phyloP scores from a whole-genome alignment of 2,888 invertebrate genomes.

The Tubiluchus corallicola region DNA sequence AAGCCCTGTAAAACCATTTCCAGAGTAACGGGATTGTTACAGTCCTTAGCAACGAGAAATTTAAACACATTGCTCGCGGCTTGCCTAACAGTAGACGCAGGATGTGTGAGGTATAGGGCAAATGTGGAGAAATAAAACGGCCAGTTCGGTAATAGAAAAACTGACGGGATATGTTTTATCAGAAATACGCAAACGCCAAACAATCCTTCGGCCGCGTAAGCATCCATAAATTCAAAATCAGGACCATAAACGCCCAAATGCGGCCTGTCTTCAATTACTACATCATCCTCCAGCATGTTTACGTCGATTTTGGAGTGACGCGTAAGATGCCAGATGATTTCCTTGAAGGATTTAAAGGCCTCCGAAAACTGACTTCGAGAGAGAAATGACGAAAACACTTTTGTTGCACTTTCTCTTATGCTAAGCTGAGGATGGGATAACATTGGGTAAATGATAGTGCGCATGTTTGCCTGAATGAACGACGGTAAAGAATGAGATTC shows the following conservation, averaged over 20 bases:
- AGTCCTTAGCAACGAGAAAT: constrained; percentile 22
- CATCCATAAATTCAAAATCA: constrained; percentile 17
- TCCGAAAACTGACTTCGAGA: constrained; percentile 18
- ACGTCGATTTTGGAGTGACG: no score
- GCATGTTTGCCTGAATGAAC: constrained; percentile 19
- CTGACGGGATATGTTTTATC: constrained; percentile 23
- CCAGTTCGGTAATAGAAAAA: constrained; percentile 20
- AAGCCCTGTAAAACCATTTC: constrained; percentile 20
- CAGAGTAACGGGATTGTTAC: constrained; percentile 19
- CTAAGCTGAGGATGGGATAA: constrained; percentile 24
- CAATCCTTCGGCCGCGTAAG: constrained; percentile 25
- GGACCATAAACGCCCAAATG: constrained; percentile 9
- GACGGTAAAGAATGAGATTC: constrained; percentile 15
- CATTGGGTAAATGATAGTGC: constrained; percentile 19
- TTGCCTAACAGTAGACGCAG: constrained; percentile 26
- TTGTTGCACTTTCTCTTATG: constrained; percentile 23
- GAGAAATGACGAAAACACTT: constrained; percentile 22
- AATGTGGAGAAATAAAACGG: constrained; percentile 20
- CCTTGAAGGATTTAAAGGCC: constrained; percentile 13
- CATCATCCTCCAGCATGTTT: no score
- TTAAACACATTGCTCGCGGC: constrained; percentile 25
- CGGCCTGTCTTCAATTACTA: constrained; percentile 8
- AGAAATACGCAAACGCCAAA: constrained; percentile 23
- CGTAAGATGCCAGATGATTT: constrained; percentile 12
- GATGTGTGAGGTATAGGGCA: constrained; percentile 23